Conservation (phyloP, 2,113 vertebrate genomes). For the Galeopterus variegatus region DNA sequence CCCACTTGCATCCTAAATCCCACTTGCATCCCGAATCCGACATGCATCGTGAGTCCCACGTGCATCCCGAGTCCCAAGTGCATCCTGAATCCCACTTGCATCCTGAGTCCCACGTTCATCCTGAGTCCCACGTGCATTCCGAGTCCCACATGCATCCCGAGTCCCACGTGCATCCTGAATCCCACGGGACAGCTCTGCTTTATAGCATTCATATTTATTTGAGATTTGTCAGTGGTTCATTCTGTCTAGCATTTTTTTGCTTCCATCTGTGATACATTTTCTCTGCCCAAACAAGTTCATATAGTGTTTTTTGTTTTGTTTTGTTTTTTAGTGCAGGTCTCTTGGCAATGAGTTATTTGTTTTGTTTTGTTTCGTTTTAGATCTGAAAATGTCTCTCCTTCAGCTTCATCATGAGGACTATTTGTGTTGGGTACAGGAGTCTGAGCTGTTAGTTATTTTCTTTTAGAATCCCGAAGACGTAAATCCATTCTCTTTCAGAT, state of each 20-base stretch:
- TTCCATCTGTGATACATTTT: not conserved
- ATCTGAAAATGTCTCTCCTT: not conserved
- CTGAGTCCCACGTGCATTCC: no score
- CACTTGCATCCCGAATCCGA: no score
- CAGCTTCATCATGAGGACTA: not conserved
- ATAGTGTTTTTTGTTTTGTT: not conserved
- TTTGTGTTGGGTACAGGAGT: not conserved
- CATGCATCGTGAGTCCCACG: no score
- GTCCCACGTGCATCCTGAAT: no score
- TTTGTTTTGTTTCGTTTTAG: not conserved
- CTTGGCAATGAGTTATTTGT: not conserved
- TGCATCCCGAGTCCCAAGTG: no score
- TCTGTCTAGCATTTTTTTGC: not conserved
- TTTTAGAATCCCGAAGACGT: no score
- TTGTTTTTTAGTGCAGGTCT: not conserved
- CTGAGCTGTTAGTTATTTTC: not conserved
- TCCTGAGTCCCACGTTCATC: no score
- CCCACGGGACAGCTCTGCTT: no score
- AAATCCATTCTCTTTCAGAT: no score
- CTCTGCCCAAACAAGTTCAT: not conserved
- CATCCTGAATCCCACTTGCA: no score
- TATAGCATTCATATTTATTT: no score
- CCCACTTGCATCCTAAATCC: no score
- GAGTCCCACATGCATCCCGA: accelerated
- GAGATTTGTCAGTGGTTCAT: not conserved